phyloP scores from a whole-genome alignment of 2,888 invertebrate species.

The Gnatocerus cornutus region DNA sequence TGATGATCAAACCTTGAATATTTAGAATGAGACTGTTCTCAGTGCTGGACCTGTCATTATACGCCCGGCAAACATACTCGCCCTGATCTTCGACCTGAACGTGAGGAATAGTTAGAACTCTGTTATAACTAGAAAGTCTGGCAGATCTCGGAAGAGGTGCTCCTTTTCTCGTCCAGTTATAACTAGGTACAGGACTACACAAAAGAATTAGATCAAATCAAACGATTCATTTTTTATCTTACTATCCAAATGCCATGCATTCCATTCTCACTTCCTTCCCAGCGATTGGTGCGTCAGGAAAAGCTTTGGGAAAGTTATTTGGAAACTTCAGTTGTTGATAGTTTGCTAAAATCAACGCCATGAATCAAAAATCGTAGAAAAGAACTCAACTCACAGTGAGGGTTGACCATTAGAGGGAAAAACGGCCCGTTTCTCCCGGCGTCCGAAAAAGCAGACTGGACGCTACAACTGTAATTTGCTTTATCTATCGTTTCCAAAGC shows the following conservation, averaged over 20 bases:
- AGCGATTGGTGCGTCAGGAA: constrained; percentile 93
- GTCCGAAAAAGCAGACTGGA: constrained; percentile 89
- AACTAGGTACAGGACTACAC: constrained; percentile 88
- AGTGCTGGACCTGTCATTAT: constrained; percentile 85
- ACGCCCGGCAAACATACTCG: constrained; percentile 90
- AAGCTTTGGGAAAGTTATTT: constrained; percentile 95
- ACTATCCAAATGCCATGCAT: constrained; percentile 97
- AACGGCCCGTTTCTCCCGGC: constrained; percentile 93
- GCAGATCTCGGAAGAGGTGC: constrained; percentile 84
- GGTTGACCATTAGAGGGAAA: constrained; percentile 86
- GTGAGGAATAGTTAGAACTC: constrained; percentile 89
- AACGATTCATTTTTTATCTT: constrained; percentile 64
- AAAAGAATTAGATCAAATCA: constrained; percentile 37
- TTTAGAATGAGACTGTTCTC: constrained; percentile 85
- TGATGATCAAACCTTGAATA: constrained; percentile 77
- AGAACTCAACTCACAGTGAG: constrained; percentile 78
- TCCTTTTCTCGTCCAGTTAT: constrained; percentile 91
- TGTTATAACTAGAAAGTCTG: constrained; percentile 82
- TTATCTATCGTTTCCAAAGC: constrained; percentile 92
- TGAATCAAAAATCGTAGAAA: constrained; percentile 9
- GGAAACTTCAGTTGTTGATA: constrained; percentile 94
- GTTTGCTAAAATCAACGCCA: constrained; percentile 75
- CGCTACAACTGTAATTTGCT: constrained; percentile 93
- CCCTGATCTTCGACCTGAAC: constrained; percentile 95
- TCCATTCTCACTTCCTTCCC: constrained; percentile 94